Percentiles rank a stretch among this genome's conserved stretches.
These are phyloP conservation scores for Epizoanthus stellaris DNA, from an alignment of 92 coral and sea anemone species.

Conservation along the genomic window DNA sequence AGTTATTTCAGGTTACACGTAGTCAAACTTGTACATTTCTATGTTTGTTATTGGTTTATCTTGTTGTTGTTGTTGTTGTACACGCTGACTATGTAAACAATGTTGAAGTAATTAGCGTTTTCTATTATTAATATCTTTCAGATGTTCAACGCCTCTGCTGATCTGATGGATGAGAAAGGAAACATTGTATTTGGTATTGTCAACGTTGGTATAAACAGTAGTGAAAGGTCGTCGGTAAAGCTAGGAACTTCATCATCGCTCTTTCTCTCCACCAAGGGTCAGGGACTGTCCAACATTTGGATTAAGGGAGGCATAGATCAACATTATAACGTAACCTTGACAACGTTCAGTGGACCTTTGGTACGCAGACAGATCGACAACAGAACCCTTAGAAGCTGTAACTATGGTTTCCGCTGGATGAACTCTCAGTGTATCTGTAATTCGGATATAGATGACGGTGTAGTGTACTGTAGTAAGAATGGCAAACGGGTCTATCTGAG, in stretches of 20 bases:
- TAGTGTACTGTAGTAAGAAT: conserved; percentile 64
- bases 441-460: conserved; percentile 52
- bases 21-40: too few species aligned
- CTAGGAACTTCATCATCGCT: conserved; percentile 65
- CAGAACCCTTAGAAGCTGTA: conserved; percentile 61
- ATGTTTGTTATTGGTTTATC: too few species aligned
- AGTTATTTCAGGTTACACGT: too few species aligned
- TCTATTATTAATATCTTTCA: conserved; percentile 16
- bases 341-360: conserved; percentile 67
- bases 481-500: conserved; percentile 60
- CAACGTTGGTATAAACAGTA: conserved; percentile 41
- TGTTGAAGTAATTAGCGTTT: too few species aligned
- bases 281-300: conserved; percentile 33
- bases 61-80: too few species aligned
- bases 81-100: too few species aligned
- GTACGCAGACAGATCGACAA: conserved; percentile 46
- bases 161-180: conserved; percentile 78
- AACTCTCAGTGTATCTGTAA: conserved; percentile 64
- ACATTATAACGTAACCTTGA: conserved; percentile 50
- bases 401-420: conserved; percentile 58
- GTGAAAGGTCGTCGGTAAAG: conserved; percentile 33
- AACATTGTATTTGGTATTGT: conserved; percentile 82
- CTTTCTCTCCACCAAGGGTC: conserved; percentile 61
- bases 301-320: conserved; percentile 58
- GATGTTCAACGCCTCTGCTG: conserved; percentile 65